Conservation (phyloP, 2,888 invertebrate genomes). For the Apamea epomidion region DNA sequence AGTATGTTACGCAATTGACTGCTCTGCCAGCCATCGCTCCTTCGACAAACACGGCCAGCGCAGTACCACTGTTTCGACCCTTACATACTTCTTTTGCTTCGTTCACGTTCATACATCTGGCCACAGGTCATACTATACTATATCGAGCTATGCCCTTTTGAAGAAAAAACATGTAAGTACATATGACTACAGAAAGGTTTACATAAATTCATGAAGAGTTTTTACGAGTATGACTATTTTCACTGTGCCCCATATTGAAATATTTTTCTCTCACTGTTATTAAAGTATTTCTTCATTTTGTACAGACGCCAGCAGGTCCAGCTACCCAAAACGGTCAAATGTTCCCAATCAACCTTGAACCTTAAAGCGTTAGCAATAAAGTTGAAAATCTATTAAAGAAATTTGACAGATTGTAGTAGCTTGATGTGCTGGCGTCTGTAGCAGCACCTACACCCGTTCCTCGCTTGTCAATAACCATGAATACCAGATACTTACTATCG, state of each 20-base stretch:
- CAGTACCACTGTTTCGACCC: neutral
- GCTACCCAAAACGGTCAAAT: no score
- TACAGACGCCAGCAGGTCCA: no score
- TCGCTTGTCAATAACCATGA: neutral
- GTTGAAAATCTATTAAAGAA: no score
- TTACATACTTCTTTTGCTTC: neutral
- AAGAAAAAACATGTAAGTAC: neutral
- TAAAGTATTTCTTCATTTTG: neutral
- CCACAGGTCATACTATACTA: neutral
- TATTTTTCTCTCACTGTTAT: neutral
- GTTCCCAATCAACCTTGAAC: no score
- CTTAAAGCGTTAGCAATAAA: no score
- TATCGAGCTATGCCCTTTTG: neutral
- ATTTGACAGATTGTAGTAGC: no score
- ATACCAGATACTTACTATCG: neutral
- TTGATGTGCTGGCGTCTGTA: no score
- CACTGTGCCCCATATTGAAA: conserved; percentile 13
- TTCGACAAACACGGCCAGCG: neutral
- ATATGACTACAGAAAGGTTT: neutral
- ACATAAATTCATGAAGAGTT: neutral
- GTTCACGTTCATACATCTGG: neutral
- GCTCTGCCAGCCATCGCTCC: neutral
- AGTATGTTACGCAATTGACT: no score
- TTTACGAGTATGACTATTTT: neutral
- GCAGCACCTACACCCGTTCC: neutral